Conservation (phyloP, 2,797 vertebrate genomes). For the Sebastiscus tertius region DNA sequence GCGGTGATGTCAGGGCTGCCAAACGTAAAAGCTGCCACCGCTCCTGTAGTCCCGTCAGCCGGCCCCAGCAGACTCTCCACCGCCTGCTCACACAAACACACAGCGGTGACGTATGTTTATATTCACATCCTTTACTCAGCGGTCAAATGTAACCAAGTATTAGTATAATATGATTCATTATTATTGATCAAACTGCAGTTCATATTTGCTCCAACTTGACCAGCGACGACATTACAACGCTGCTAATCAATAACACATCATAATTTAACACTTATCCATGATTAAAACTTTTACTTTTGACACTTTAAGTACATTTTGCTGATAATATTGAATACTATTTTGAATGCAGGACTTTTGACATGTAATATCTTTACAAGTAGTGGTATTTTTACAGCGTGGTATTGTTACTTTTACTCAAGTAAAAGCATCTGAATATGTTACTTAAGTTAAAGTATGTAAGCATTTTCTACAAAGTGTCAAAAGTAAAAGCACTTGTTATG, state of each 20-base stretch:
- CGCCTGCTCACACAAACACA: constrained; percentile 58
- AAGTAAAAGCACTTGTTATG: neutral
- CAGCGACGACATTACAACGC: neutral
- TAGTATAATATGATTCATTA: neutral
- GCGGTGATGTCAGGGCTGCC: constrained; percentile 75
- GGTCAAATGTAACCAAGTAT: no score
- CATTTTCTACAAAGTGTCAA: neutral
- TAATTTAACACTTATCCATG: neutral
- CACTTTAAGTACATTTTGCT: neutral
- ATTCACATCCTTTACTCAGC: no score
- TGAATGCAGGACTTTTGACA: neutral
- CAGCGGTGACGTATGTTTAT: no score
- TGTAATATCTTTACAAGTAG: neutral
- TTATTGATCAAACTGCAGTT: neutral
- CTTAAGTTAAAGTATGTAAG: neutral
- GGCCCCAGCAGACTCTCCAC: constrained; percentile 65
- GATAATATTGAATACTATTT: neutral
- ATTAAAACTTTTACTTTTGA: neutral
- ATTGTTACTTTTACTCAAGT: neutral
- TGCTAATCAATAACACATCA: neutral
- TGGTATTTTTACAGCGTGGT: neutral
- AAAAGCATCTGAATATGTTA: neutral
- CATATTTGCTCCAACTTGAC: neutral
- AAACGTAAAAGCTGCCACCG: constrained; percentile 66
- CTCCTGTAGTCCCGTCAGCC: constrained; percentile 37